Base-by-base conservation (phyloP, 2,888 invertebrate species). In the Xestia c-nigrum region DNA sequence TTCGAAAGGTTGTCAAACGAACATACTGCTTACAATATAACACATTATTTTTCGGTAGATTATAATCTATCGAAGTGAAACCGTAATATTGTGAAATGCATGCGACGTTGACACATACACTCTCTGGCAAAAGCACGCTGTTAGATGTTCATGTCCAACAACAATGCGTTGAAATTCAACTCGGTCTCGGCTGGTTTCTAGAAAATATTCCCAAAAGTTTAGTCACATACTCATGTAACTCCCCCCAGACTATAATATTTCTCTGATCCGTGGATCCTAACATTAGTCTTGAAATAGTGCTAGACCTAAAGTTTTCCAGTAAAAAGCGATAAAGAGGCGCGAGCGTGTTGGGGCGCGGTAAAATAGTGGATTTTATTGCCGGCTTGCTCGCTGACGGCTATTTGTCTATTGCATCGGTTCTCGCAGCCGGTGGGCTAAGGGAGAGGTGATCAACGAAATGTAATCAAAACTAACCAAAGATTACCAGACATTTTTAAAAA, bases 311-410 rank as follows among this genome's bases (percentile, higher is more conserved):
- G 83, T 90, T 87, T 80, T 80, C 79, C 77, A 78, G 84, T 88
- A 87, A 88, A 88, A 87, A 85, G 87, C 89, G 91, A 89, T 90
- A 89, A 89, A 89, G 85, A 85, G 85, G 75, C 77, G 78, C 67
- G 85, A 89, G 90, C 90, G 90, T 91, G 90, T 86, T 84, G 85
- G 87, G 74, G 87, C 80, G 91, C 91, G 90, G 91, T 93, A 93
- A 93, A 93, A 89, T 90, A 88, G 83, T 87, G 86, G 88, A 89
- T 91, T 93, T 93, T 93, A 93, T 91, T 90, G 87, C 89, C 85
- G 83, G 85, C 83, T 85, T 85, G 89, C 89, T 81, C 88, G 91
- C 88, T 88, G 88, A 89, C 88, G 89, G 91, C 91, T 91, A 92
- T 93, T 93, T 93, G 92, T 92, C 92, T 91, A 89, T 87, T 91